Base-by-base conservation (phyloP, 2,888 invertebrate genomes). In the Tenthredo amoena region DNA sequence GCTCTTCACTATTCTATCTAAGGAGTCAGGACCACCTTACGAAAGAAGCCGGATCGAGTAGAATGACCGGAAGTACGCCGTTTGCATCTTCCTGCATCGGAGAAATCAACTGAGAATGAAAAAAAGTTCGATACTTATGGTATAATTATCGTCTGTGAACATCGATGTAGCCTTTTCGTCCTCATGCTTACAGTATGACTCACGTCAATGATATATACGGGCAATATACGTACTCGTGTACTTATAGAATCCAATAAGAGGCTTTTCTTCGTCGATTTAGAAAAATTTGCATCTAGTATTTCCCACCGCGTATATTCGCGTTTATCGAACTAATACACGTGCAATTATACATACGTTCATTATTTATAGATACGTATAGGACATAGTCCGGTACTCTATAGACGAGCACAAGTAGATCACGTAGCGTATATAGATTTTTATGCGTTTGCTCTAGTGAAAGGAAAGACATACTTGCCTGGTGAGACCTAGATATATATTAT, bases 371-470 rank as follows among this genome's bases (percentile, higher is more conserved):
- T 43, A 4, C 12, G 43, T 43, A 4, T 21, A 74, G 43, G 26
- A 71, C 10, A 40, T 34, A 50, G 74, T 74, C 43, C 55, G 15
- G 77, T 55, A 21, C 26, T 50, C 34, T 77, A 31, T 77, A 55
- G 77, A 77, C 50, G 18, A 77, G 77, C 50, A 55, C 77, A 77
- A 77, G 50, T 77, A 77, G 77, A 77, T 77, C 77, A 77, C 77
- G n/a, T 18, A 55, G 47, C 18, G 31, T 50, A 12, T 79, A 79
- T 79, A 79, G 81, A 58, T 62, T 89, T 89, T 89, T 89, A 88
- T 86, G 85, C 86, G 85, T 87, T 74, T 87, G 81, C 86, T 86
- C 85, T 87, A 89, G 91, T 91, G 91, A 91, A 91, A 91, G 91
- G 91, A 89, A 91, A 90, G 88, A 87, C 58, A 40, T 79, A 65